A percentile compares a stretch with the other conserved stretches of the same genome.
Evolutionary conservation across 2,113 vertebrate genomes (phyloP).

Genomic region (Cariama cristata): DNA sequence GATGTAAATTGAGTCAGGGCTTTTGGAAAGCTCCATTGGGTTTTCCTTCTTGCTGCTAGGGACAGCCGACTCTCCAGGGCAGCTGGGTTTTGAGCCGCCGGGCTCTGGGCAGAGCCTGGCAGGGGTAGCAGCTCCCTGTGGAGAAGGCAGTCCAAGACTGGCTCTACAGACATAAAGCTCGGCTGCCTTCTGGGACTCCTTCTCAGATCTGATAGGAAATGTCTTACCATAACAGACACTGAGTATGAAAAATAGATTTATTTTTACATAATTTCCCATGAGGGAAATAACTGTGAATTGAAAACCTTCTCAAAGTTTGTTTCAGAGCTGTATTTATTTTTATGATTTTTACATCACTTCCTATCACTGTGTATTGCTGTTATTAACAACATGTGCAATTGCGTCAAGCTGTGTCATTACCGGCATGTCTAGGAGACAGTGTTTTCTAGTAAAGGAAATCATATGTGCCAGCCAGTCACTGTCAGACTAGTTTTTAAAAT

Average conservation of each 20-base stretch:
- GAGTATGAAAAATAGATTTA: slow-evolving; percentile 23
- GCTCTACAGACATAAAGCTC: not conserved
- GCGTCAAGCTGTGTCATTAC: slow-evolving; percentile 6
- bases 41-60: not conserved
- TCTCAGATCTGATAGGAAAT: not conserved
- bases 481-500: slow-evolving; percentile 8
- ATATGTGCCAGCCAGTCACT: not conserved
- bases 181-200: not conserved
- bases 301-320: not conserved
- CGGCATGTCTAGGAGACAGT: not conserved
- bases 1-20: not conserved
- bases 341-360: slow-evolving; percentile 35
- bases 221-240: not conserved
- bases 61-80: not conserved
- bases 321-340: slow-evolving; percentile 51
- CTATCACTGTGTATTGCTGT: not conserved
- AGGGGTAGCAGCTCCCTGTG: not conserved
- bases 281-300: slow-evolving; percentile 12
- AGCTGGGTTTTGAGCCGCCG: not conserved
- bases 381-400: not conserved
- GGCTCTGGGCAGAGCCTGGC: not conserved
- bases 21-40: not conserved
- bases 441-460: slow-evolving; percentile 39
- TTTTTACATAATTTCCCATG: slow-evolving; percentile 42
- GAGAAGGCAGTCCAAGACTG: not conserved